A percentile compares a stretch with the other conserved stretches of the same genome.
Evolutionary conservation across 2,113 vertebrate species (phyloP).

Genomic region (Pomatostomus ruficeps): DNA sequence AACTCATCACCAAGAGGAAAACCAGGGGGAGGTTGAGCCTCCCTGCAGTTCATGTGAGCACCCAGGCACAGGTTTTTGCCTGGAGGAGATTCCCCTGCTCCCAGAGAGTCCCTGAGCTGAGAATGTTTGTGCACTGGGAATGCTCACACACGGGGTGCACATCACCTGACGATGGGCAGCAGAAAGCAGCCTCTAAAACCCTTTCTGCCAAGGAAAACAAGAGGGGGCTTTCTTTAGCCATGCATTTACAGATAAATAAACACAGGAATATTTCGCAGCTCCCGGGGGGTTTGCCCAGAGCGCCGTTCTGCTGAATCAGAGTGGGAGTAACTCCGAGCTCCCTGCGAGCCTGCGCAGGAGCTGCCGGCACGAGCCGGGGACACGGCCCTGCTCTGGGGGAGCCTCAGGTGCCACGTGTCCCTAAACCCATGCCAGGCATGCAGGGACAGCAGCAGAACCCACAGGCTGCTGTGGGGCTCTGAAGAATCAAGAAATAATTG

Average conservation of each 20-base stretch:
- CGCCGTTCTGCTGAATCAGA: background rate
- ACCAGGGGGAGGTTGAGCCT: fast-evolving
- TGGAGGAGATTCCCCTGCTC: background rate
- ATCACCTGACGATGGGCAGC: background rate
- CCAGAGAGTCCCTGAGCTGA: background rate
- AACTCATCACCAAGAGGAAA: background rate
- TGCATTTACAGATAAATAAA: slow-evolving; percentile 41
- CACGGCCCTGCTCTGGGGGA: background rate
- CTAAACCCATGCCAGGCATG: fast-evolving
- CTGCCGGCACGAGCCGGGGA: background rate
- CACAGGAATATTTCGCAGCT: slow-evolving; percentile 8
- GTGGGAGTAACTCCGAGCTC: background rate
- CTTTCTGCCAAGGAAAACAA: slow-evolving; percentile 31
- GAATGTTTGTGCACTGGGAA: background rate
- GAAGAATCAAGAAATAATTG: background rate
- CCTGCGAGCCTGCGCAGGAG: background rate
- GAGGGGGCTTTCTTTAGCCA: slow-evolving; percentile 39
- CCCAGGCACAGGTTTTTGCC: background rate
- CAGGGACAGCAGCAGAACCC: background rate
- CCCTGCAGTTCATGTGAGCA: background rate
- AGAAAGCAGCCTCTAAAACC: background rate
- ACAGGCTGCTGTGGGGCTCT: fast-evolving
- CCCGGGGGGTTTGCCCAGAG: background rate
- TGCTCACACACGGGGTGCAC: fast-evolving
- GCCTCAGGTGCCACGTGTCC: background rate